These are phyloP conservation scores for Ennomos fuscantarius DNA, from an alignment of 2,888 invertebrate genomes.

Conservation along the genomic window DNA sequence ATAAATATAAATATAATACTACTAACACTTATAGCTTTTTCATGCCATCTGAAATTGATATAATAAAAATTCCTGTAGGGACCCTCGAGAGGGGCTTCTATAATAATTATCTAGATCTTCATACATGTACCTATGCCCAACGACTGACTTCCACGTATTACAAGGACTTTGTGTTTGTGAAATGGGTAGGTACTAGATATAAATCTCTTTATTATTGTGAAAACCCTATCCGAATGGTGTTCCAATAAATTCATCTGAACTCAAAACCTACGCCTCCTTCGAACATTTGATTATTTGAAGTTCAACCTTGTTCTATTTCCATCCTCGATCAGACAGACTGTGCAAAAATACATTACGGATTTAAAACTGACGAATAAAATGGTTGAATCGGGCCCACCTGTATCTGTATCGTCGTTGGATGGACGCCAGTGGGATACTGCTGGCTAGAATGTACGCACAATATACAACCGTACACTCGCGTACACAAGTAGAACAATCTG, in stretches of 20 bases:
- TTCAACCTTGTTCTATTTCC: constrained; percentile 73
- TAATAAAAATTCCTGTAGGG: too few relatives aligned
- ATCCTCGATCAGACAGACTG: constrained; percentile 58
- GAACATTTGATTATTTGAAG: constrained; percentile 67
- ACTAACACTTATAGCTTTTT: too few relatives aligned
- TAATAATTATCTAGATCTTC: too few relatives aligned
- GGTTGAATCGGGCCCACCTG: constrained; percentile 65
- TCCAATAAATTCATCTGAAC: constrained; percentile 34
- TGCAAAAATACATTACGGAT: constrained; percentile 67
- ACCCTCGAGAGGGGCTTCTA: too few relatives aligned
- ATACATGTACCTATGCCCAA: too few relatives aligned
- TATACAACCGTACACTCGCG: constrained; percentile 8
- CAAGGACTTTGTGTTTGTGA: too few relatives aligned
- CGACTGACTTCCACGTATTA: too few relatives aligned
- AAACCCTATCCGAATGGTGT: constrained; percentile 19
- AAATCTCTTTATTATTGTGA: background rate
- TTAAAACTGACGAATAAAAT: constrained; percentile 63
- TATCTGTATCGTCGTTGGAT: constrained; percentile 57
- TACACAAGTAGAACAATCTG: background rate
- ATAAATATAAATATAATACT: too few relatives aligned
- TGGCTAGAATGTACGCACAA: constrained; percentile 16
- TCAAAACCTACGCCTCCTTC: constrained; percentile 58
- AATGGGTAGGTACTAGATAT: too few relatives aligned
- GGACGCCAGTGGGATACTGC: constrained; percentile 61
- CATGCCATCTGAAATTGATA: too few relatives aligned